Evolutionary conservation across 2,113 vertebrate genomes (phyloP).

Genomic region (Tichodroma muraria): DNA sequence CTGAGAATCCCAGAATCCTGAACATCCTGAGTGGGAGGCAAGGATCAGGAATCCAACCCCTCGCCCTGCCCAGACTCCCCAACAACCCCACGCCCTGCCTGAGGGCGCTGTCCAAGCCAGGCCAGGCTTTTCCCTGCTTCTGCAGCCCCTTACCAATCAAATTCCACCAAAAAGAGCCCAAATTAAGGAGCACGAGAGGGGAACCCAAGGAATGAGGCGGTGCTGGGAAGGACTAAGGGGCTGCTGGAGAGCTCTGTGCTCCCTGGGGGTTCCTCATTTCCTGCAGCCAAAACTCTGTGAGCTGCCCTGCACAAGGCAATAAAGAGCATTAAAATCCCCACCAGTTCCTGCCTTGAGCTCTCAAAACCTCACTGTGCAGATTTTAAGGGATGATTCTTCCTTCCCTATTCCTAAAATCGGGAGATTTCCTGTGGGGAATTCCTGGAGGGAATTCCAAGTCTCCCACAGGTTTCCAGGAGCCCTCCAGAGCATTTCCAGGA

Average conservation of each 20-base stretch:
- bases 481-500: not conserved
- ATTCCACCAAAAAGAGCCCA: not conserved
- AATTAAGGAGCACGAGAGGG: accelerated
- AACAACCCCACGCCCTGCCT: not conserved
- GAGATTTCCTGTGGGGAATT: not conserved
- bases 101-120: not conserved
- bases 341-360: not conserved
- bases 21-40: not conserved
- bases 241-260: not conserved
- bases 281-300: not conserved
- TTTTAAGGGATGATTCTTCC: not conserved
- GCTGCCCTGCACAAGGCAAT: not conserved
- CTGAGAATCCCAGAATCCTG: not conserved
- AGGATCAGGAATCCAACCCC: not conserved
- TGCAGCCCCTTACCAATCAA: not conserved
- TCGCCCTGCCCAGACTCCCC: not conserved
- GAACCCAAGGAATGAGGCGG: not conserved
- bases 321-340: not conserved
- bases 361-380: not conserved
- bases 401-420: not conserved
- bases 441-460: not conserved
- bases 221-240: not conserved
- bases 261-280: not conserved
- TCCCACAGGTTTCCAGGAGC: not conserved
- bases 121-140: not conserved